These are phyloP conservation scores for Toxotes chatareus DNA, from an alignment of 2,113 vertebrate species.

Conservation along the genomic window DNA sequence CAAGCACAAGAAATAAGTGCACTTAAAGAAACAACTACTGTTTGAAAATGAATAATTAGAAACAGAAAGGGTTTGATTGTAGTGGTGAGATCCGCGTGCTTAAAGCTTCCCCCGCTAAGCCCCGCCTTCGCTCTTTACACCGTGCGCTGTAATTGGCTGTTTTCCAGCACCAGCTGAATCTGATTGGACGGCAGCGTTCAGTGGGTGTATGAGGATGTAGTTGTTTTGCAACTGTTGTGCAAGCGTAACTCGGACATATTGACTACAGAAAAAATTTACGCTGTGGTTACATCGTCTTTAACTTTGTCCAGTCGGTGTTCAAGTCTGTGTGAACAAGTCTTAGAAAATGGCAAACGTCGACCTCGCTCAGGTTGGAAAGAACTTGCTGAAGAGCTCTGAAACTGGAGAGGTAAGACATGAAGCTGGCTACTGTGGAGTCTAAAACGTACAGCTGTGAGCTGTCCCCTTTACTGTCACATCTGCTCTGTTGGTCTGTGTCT, in stretches of 20 bases:
- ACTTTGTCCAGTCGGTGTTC: neutral
- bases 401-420: conserved; percentile 82
- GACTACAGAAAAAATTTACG: too few relatives aligned
- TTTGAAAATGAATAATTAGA: neutral
- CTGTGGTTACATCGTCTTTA: rapidly evolving
- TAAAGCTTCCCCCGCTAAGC: neutral
- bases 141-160: conserved; percentile 54
- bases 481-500: neutral
- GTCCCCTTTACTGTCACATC: neutral
- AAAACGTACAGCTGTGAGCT: neutral
- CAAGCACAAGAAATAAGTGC: neutral
- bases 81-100: neutral
- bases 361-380: conserved; percentile 80
- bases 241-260: neutral
- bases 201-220: conserved; percentile 58
- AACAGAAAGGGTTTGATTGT: neutral
- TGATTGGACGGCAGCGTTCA: conserved; percentile 48
- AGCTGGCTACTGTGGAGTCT: neutral
- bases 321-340: too few relatives aligned
- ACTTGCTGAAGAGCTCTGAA: conserved; percentile 80
- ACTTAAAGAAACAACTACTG: rapidly evolving
- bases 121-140: neutral
- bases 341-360: conserved; percentile 79
- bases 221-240: conserved; percentile 62
- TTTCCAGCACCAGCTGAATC: neutral